A percentile compares a stretch with the other conserved stretches of the same genome.
Evolutionary conservation across 2,888 invertebrate genomes (phyloP).

Genomic region (Endomychus coccineus): DNA sequence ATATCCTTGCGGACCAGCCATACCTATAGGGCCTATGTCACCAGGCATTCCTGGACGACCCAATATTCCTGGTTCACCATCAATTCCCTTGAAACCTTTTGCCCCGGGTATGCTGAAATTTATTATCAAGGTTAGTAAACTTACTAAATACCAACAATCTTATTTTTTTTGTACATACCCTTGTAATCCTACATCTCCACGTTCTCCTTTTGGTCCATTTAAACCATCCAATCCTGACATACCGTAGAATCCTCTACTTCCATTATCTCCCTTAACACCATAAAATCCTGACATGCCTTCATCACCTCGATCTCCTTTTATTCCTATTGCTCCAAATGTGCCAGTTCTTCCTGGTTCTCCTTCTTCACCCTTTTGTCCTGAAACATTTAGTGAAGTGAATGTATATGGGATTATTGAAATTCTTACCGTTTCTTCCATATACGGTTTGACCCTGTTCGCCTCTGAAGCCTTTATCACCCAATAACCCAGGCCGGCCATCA

Average conservation of each 20-base stretch:
- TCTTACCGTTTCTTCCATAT: slow-evolving; percentile 25
- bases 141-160: no score
- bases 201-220: slow-evolving; percentile 54
- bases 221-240: slow-evolving; percentile 51
- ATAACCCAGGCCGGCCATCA: slow-evolving; percentile 36
- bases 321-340: slow-evolving; percentile 42
- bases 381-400: slow-evolving; percentile 35
- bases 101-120: slow-evolving; percentile 30
- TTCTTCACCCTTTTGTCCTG: slow-evolving; percentile 48
- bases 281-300: slow-evolving; percentile 31
- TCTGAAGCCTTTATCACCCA: slow-evolving; percentile 26
- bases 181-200: slow-evolving; percentile 43
- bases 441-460: slow-evolving; percentile 28
- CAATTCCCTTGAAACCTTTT: slow-evolving; percentile 65
- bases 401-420: slow-evolving; percentile 8
- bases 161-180: no score
- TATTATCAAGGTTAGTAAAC: no score
- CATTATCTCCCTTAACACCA: slow-evolving; percentile 51
- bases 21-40: slow-evolving; percentile 46
- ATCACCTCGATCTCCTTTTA: slow-evolving; percentile 14
- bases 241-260: slow-evolving; percentile 50
- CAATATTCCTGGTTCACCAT: slow-evolving; percentile 62
- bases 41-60: slow-evolving; percentile 51
- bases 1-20: slow-evolving; percentile 47
- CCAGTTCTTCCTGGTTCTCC: slow-evolving; percentile 49